phyloP scores from a whole-genome alignment of 2,888 invertebrate genomes.

The Amaurobius ferox region DNA sequence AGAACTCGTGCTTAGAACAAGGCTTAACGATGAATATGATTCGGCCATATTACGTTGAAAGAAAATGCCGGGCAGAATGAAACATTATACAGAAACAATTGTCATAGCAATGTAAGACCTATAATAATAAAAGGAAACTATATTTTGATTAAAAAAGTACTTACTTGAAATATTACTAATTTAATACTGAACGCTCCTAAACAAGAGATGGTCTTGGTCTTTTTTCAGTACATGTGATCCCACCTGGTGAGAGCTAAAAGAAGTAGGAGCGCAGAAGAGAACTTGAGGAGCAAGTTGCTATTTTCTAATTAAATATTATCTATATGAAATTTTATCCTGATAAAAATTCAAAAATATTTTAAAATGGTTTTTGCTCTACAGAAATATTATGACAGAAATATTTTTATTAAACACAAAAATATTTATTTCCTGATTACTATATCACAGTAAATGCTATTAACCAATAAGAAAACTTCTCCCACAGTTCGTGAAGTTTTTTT shows the following conservation, averaged over 20 bases:
- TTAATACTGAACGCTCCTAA: constrained; percentile 32
- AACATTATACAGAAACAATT: not conserved
- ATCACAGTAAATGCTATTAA: constrained; percentile 32
- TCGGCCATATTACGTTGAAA: constrained; percentile 35
- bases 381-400: no score
- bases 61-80: constrained; percentile 32
- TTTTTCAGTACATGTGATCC: constrained; percentile 26
- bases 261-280: not conserved
- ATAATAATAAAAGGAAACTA: not conserved
- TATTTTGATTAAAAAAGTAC: constrained; percentile 21
- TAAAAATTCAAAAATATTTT: no score
- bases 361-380: no score
- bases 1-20: constrained; percentile 60
- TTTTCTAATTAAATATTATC: no score
- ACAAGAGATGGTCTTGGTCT: constrained; percentile 5
- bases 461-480: constrained; percentile 55
- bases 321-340: no score
- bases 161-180: constrained; percentile 35
- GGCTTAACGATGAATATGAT: constrained; percentile 43
- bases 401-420: no score
- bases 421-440: not conserved
- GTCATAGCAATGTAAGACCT: not conserved
- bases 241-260: constrained; percentile 16
- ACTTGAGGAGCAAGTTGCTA: no score
- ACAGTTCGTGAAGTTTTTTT: constrained; percentile 28